Percentiles rank a stretch among this genome's conserved stretches.
Evolutionary conservation across 2,888 invertebrate genomes (phyloP).

Genomic region (Temnothorax rugatulus): DNA sequence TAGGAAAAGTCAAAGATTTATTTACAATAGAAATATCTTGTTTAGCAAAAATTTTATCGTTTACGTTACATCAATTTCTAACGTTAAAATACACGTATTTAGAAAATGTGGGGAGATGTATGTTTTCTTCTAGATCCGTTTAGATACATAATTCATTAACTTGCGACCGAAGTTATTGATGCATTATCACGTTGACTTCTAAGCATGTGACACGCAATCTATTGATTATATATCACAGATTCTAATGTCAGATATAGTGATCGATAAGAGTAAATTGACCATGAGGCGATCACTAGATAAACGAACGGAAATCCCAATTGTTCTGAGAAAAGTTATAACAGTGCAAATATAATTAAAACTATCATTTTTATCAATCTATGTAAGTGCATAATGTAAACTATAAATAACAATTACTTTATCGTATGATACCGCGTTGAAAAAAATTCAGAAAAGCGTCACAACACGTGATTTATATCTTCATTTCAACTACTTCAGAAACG

Average conservation of each 20-base stretch:
- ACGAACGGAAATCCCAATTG: not conserved
- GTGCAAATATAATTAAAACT: not conserved
- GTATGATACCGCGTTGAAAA: not conserved
- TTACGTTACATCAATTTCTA: too few species aligned
- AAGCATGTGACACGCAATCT: not conserved
- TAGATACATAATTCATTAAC: too few species aligned
- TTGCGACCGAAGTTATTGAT: too few species aligned
- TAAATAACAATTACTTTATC: conserved; percentile 7
- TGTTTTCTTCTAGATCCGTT: too few species aligned
- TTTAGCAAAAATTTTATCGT: too few species aligned
- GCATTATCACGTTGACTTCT: not conserved
- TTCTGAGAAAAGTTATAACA: not conserved
- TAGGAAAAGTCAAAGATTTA: too few species aligned
- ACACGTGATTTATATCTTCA: conserved; percentile 1
- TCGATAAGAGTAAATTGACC: not conserved
- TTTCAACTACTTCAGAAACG: not conserved
- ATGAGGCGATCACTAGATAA: not conserved
- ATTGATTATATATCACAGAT: not conserved
- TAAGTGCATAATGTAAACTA: not conserved
- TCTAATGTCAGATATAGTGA: not conserved
- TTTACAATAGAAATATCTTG: too few species aligned
- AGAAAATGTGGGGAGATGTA: too few species aligned
- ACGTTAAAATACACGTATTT: too few species aligned
- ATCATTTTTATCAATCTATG: not conserved
- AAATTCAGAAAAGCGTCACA: not conserved